A percentile compares a stretch with the other conserved stretches of the same genome.
Conservation (phyloP, 92 coral and sea anemone species). For the Plumapathes pennacea region DNA sequence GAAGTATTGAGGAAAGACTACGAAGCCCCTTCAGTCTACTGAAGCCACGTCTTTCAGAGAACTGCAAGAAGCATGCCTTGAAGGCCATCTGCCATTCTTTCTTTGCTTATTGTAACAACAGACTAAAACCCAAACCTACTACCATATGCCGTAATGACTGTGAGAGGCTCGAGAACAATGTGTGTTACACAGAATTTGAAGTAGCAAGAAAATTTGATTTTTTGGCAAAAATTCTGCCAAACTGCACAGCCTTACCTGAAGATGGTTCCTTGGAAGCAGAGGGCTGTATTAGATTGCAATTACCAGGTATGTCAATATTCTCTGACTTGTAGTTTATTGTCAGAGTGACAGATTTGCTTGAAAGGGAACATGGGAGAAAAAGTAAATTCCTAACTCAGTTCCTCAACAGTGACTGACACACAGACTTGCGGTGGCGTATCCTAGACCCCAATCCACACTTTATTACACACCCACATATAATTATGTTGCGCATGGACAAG, state of each 20-base stretch:
- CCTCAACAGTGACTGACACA: too few species aligned
- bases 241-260: constrained; percentile 64
- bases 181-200: constrained; percentile 71
- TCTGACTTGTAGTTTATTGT: too few species aligned
- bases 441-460: too few species aligned
- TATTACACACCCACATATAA: too few species aligned
- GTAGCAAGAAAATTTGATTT: constrained; percentile 32
- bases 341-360: too few species aligned
- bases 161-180: constrained; percentile 58
- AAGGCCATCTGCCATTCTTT: constrained; percentile 75
- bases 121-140: constrained; percentile 58
- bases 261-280: constrained; percentile 38
- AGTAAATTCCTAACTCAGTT: too few species aligned
- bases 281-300: constrained; percentile 62
- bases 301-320: too few species aligned
- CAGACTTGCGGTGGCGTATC: too few species aligned
- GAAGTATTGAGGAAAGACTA: constrained; percentile 67
- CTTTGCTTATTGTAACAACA: constrained; percentile 79
- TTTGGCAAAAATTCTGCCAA: constrained; percentile 65
- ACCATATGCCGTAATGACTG: constrained; percentile 85
- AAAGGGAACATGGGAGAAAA: too few species aligned
- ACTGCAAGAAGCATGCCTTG: constrained; percentile 77
- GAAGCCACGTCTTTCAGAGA: constrained; percentile 54
- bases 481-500: too few species aligned
- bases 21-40: constrained; percentile 62